Conservation (phyloP, 2,888 invertebrate species). For the Pimpla rufipes region DNA sequence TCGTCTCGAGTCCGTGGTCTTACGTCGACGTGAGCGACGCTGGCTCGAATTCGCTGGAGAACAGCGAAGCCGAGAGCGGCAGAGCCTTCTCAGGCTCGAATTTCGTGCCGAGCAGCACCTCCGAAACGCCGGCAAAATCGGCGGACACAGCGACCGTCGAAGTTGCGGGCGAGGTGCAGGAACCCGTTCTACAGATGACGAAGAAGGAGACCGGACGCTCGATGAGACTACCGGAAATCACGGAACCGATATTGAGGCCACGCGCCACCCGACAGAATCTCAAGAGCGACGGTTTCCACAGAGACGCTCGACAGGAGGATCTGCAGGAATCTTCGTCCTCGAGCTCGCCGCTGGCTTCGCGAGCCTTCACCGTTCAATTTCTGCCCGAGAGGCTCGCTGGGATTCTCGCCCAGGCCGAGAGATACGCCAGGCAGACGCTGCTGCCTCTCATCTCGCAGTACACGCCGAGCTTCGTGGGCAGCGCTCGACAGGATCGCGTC, state of each 20-base stretch:
- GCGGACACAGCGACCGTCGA: conserved; percentile 28
- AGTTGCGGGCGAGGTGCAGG: conserved; percentile 88
- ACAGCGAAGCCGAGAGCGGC: conserved; percentile 78
- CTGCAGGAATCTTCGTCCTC: conserved; percentile 79
- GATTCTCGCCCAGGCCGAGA: conserved; percentile 93
- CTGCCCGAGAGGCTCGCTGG: conserved; percentile 92
- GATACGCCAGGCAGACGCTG: conserved; percentile 92
- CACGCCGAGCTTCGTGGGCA: conserved; percentile 89
- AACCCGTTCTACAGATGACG: conserved; percentile 88
- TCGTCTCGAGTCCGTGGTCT: conserved; percentile 78
- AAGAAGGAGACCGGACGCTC: conserved; percentile 83
- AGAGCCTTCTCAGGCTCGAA: conserved; percentile 79
- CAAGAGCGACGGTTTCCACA: conserved; percentile 75
- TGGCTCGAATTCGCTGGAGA: conserved; percentile 82
- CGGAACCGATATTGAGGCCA: conserved; percentile 88
- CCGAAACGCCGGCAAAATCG: conserved; percentile 23
- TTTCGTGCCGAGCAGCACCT: conserved; percentile 67
- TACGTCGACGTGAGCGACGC: conserved; percentile 80
- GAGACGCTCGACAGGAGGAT: conserved; percentile 75
- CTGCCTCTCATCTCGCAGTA: conserved; percentile 92
- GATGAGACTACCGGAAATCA: conserved; percentile 87
- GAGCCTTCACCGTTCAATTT: conserved; percentile 89
- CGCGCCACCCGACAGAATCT: conserved; percentile 84
- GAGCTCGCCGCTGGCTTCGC: conserved; percentile 60
- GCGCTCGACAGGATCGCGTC: conserved; percentile 85